Base-by-base conservation (phyloP, 2,113 vertebrate genomes). In the Amblyornis subalaris region DNA sequence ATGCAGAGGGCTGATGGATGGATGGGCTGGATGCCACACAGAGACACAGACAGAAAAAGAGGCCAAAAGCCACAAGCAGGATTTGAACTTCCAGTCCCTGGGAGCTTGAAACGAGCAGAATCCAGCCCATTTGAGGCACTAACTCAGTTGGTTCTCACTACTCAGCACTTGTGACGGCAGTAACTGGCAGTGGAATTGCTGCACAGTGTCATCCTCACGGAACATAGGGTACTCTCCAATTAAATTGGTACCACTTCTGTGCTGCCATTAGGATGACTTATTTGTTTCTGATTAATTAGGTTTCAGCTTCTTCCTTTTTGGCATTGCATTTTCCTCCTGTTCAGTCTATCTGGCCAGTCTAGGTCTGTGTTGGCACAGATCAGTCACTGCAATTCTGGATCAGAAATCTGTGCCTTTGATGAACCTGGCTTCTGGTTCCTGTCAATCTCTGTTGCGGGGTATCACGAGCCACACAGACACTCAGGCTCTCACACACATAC, bases 401-500 rank as follows among this genome's bases (percentile, higher is more conserved):
- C 96, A 92, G 92, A 98, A 97, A 95, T 96, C 91, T 69, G 91
- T 94, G 95, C 92, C 95, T 97, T 91, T 86, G 96, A 95, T 96
- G 96, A 98, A 96, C 96, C 91, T 62, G 88, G 95, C 97, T 98
- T 98, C 97, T 98, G 96, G 92, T 97, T 96, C 94, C 97, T 96
- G 98, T 95, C 95, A 98, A 93, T 95, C 95, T 97, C 86, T 55
- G 35, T 66, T 85, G 74, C 71, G 2, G 93, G 77, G 83, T 67
- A 86, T 95, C 96, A 97, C 3, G 2, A 95, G 91, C 83, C 72
- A 80, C 95, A 62, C 72, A 88, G 86, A 71, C 69, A 77, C 18
- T 60, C 90, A 66, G 82, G 60, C 91, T 93, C 83, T 94, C 51
- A 12, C 64, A 79, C 57, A 31, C 58, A 61, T 7, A 71, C 53